Percentiles rank a stretch among this genome's conserved stretches.
Evolutionary conservation across 2,888 invertebrate genomes (phyloP).

Genomic region (Chrysina gloriosa): DNA sequence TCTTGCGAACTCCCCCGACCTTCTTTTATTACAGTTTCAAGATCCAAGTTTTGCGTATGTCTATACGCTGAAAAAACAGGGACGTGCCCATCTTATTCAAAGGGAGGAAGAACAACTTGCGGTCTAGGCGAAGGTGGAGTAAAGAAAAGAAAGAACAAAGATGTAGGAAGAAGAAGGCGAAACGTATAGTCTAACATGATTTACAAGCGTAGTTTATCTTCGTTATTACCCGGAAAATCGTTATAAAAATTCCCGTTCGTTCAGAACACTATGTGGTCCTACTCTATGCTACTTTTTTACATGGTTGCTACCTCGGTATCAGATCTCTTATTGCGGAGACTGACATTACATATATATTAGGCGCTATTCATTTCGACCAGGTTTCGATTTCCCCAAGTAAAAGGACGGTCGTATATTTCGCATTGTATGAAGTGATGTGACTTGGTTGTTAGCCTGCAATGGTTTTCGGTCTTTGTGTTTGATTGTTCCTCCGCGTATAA

Average conservation of each 20-base stretch:
- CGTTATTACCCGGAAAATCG: constrained; percentile 13
- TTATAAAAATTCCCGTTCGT: neutral
- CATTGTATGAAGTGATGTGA: constrained; percentile 9
- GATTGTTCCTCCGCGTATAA: neutral
- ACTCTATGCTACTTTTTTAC: constrained; percentile 2
- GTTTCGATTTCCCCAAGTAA: neutral
- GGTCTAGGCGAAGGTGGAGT: neutral
- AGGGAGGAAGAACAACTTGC: constrained; percentile 4
- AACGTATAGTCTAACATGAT: constrained; percentile 18
- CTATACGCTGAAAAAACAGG: constrained; percentile 12
- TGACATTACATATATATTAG: neutral
- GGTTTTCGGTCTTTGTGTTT: constrained; percentile 17
- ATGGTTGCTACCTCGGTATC: neutral
- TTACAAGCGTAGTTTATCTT: constrained; percentile 21
- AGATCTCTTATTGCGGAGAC: neutral
- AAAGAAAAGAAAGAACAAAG: constrained; percentile 7
- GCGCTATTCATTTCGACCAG: neutral
- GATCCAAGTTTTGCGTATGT: constrained; percentile 21
- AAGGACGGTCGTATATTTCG: neutral
- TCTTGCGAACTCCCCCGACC: constrained; percentile 45
- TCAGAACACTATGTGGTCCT: constrained; percentile 26
- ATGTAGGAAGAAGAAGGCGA: constrained; percentile 14
- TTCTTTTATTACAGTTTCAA: constrained; percentile 42
- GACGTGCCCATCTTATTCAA: constrained; percentile 27
- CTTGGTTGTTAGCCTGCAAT: neutral